Base-by-base conservation (phyloP, 2,888 invertebrate genomes). In the Plemyria rubiginata region DNA sequence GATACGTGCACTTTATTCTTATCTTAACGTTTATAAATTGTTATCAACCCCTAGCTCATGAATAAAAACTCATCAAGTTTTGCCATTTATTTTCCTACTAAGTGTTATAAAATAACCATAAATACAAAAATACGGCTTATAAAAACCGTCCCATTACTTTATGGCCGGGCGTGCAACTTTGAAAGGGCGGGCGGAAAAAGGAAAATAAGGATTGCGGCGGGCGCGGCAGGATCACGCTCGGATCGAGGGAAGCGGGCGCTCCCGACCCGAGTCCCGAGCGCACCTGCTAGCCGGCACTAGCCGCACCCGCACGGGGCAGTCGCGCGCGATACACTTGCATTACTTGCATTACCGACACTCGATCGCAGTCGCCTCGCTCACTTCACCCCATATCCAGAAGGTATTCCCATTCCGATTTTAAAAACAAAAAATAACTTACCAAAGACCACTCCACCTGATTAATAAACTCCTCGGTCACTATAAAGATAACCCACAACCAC, bases 331-430 rank as follows among this genome's bases (percentile, higher is more conserved):
- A 72, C 22, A 3, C 75, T 75, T 75, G 68, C 67, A 74, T 78
- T 75, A 82, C 85, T 81, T 84, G 76, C 82, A 83, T 87, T 85
- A 86, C 78, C 70, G 79, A 73, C 76, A 79, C 80, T 78, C 79
- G 77, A 77, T 78, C 76, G 78, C 79, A 77, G 77, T 77, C 76
- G 80, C 79, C 75, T 75, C 70, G 74, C 75, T 81, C 79, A 81
- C 84, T 82, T 85, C 81, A 85, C 76, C 84, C 80, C 73, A 77
- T 77, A 79, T 77, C 75, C 78, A 74, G 45, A 36, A 51, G 9
- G 8, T 40, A 41, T 32, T 15, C 22, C 45, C 11, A 36, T 38
- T 36, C 16, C 13, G 9, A 15, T 12, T 45, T 28, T 49, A 43
- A 29, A 46, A 63, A 56, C n/a, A 60, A 41, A 54, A 62, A 63